These are phyloP conservation scores for Mesembrinibis cayennensis DNA, from an alignment of 2,113 vertebrate genomes.

Conservation along the genomic window DNA sequence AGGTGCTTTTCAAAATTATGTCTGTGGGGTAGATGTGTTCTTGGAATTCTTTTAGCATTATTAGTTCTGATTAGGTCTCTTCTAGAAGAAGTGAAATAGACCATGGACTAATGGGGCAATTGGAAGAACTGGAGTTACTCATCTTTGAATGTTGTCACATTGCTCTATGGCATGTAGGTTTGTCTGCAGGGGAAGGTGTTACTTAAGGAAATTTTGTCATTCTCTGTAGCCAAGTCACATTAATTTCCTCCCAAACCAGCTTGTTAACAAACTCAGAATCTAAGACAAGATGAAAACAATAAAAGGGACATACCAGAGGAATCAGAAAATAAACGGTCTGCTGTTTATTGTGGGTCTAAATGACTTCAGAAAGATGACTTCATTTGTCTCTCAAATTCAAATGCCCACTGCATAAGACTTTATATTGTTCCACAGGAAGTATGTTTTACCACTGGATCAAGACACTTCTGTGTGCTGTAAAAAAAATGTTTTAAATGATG, in stretches of 20 bases:
- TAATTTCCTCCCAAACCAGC: neutral
- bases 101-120: neutral
- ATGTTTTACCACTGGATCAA: neutral
- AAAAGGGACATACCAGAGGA: neutral
- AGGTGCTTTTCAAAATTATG: neutral
- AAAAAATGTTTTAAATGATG: neutral
- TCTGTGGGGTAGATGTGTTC: neutral
- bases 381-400: slow-evolving; percentile 14
- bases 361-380: slow-evolving; percentile 3
- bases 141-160: neutral
- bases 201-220: neutral
- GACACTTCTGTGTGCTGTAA: neutral
- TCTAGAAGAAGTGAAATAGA: neutral
- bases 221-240: neutral
- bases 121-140: neutral
- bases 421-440: neutral
- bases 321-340: slow-evolving; percentile 2
- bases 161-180: neutral
- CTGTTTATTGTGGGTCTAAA: slow-evolving; percentile 56
- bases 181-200: neutral
- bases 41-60: neutral
- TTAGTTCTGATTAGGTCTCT: neutral
- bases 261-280: neutral
- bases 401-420: neutral
- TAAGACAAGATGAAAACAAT: neutral